A percentile compares a stretch with the other conserved stretches of the same genome.
phyloP scores from a whole-genome alignment of 2,113 vertebrate species.

The Osmerus mordax region DNA sequence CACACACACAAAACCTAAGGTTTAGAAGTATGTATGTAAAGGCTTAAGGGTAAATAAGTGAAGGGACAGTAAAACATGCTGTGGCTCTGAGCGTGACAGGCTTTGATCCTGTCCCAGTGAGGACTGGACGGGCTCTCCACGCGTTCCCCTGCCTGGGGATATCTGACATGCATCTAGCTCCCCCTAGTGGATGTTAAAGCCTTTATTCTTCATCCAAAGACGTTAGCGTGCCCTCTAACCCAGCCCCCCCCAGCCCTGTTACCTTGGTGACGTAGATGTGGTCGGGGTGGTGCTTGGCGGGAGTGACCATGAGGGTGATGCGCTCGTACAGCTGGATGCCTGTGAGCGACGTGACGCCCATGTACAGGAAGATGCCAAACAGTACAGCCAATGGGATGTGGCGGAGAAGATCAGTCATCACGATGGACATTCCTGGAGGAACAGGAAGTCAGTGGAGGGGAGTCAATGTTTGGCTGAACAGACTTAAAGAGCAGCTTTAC shows the following conservation, averaged over 20 bases:
- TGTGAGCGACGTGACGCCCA: conserved; percentile 94
- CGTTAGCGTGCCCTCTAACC: too few species aligned
- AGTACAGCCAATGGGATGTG: conserved; percentile 94
- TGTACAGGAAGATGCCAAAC: conserved; percentile 97
- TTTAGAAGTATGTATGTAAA: too few species aligned
- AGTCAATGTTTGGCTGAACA: neutral
- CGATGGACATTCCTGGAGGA: conserved; percentile 88
- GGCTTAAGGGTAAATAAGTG: neutral
- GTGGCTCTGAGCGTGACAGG: too few species aligned
- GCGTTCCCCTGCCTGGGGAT: too few species aligned
- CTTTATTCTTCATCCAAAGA: too few species aligned
- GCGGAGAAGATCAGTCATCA: conserved; percentile 90
- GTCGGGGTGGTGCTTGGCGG: conserved; percentile 95
- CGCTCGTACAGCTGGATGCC: conserved; percentile 96
- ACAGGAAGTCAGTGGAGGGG: conserved; percentile 13
- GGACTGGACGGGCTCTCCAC: too few species aligned
- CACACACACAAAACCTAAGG: neutral
- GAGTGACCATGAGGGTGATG: conserved; percentile 93
- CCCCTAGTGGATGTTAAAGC: neutral
- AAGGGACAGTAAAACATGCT: too few species aligned
- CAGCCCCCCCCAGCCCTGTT: too few species aligned
- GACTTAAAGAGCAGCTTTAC: too few species aligned
- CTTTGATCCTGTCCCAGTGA: too few species aligned
- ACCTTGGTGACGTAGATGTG: conserved; percentile 97
- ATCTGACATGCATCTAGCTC: too few species aligned